Evolutionary conservation across 2,113 vertebrate genomes (phyloP).

Genomic region (Crypturellus undulatus): DNA sequence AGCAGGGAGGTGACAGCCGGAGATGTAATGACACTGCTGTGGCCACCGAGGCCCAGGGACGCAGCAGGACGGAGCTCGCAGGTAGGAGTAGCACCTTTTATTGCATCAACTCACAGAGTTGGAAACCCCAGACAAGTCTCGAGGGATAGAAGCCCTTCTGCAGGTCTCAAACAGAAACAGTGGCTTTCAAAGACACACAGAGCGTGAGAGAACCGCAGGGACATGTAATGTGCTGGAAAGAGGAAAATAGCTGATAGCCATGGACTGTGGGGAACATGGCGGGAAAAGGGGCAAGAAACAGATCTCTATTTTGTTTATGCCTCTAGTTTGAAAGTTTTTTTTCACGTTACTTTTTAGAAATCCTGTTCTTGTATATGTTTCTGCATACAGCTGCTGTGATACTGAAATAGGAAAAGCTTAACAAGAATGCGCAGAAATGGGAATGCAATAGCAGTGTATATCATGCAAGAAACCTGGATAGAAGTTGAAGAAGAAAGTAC

Average conservation of each 20-base stretch:
- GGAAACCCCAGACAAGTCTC: not conserved
- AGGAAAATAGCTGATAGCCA: not conserved
- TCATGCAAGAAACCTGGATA: not conserved
- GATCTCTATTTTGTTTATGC: not conserved
- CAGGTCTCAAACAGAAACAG: slow-evolving; percentile 20
- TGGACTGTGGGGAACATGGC: not conserved
- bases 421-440: not conserved
- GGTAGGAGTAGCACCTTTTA: not conserved
- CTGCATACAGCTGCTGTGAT: not conserved
- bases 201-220: not conserved
- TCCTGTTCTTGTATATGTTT: not conserved
- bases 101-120: not conserved
- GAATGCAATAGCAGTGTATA: not conserved
- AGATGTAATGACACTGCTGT: accelerated
- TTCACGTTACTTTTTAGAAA: not conserved
- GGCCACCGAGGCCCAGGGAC: not conserved
- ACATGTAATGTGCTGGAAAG: not conserved
- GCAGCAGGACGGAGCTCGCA: not conserved
- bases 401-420: not conserved
- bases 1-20: not conserved
- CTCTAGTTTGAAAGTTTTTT: not conserved
- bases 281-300: not conserved
- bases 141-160: slow-evolving; percentile 1
- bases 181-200: not conserved
- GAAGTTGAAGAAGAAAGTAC: not conserved